Conservation (phyloP, 1,140 invertebrate genomes). For the Galleria mellonella region DNA sequence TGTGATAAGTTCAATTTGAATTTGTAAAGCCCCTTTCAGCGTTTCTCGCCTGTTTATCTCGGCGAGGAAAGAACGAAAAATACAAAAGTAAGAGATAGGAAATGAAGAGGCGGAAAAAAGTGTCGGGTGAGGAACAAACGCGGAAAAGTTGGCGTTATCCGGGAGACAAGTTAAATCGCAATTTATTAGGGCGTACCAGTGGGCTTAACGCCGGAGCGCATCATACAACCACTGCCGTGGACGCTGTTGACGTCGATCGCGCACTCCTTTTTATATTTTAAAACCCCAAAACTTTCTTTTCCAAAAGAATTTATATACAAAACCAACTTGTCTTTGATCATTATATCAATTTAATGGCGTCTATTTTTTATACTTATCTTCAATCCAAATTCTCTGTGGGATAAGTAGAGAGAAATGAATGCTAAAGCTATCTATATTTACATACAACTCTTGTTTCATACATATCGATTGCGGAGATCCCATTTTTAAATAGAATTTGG, state of each 20-base stretch:
- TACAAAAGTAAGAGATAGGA: conserved; percentile 75
- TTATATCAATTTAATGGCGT: too few relatives aligned
- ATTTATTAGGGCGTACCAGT: conserved; percentile 69
- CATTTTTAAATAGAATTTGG: too few relatives aligned
- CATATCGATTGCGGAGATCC: too few relatives aligned
- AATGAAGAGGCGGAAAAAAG: conserved; percentile 73
- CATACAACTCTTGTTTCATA: too few relatives aligned
- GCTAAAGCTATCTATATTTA: too few relatives aligned
- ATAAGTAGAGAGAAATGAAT: too few relatives aligned
- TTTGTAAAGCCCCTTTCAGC: conserved; percentile 74
- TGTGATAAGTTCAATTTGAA: conserved; percentile 75
- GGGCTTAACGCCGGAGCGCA: conserved; percentile 48
- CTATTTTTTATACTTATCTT: too few relatives aligned
- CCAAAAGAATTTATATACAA: too few relatives aligned
- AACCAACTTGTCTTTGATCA: too few relatives aligned
- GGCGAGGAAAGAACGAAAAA: conserved; percentile 66
- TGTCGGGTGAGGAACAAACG: conserved; percentile 70
- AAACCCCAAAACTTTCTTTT: background rate
- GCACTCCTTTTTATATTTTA: background rate
- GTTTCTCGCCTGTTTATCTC: conserved; percentile 73
- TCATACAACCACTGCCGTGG: conserved; percentile 7
- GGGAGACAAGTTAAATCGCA: conserved; percentile 73
- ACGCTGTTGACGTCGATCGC: conserved; percentile 5
- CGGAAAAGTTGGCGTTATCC: conserved; percentile 72
- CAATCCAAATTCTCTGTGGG: too few relatives aligned